Evolutionary conservation across 1,140 invertebrate genomes (phyloP), one percentile per base, ranked within the genome.

Genomic region (Rhynchophorus ferrugineus): DNA sequence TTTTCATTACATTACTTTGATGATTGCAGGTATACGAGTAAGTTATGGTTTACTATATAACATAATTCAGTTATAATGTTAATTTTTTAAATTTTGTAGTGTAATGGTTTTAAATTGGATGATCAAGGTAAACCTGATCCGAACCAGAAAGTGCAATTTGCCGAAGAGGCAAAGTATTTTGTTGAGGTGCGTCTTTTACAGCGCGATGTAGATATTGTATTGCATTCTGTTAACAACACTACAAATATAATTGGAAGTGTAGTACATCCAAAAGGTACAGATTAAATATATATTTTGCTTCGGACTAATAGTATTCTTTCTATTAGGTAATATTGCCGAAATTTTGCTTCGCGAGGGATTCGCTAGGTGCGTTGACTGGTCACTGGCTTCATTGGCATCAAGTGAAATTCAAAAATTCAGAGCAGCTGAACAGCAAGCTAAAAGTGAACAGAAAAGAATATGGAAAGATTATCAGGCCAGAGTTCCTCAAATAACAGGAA

Each of bases 361-460:
- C 64, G 96, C 93, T 0, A 85, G 83, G 65, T 98, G 94, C 67
- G 91, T 98, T n/a, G 95, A 98, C 68, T 97, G 94, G 94, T 95
- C 91, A 6, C 87, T 99, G 71, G 86, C 82, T 19, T 83, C 87
- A 29, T 89, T 94, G 63, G 88, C 88, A 67, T 74, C 79, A 41
- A 82, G 78, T 41, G 80, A 86, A 18, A 49, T 49, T 33, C 85
- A 93, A 22, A 88, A 89, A 64, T 74, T 97, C 3, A 73, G 92
- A 70, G 75, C 83, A 63, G 83, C 94, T 54, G 87, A 99, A 75
- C 81, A 81, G 68, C 58, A 73, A 47, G 96, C 95, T 0, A 98
- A 97, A 73, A 89, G 94, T 7, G 50, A 52, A 24, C 43, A 48
- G 6, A 52, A 49, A 29, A 43, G 58, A 2, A 42, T 57, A 11